phyloP scores from a whole-genome alignment of 2,797 vertebrate species.

The Pipistrellus nathusii region DNA sequence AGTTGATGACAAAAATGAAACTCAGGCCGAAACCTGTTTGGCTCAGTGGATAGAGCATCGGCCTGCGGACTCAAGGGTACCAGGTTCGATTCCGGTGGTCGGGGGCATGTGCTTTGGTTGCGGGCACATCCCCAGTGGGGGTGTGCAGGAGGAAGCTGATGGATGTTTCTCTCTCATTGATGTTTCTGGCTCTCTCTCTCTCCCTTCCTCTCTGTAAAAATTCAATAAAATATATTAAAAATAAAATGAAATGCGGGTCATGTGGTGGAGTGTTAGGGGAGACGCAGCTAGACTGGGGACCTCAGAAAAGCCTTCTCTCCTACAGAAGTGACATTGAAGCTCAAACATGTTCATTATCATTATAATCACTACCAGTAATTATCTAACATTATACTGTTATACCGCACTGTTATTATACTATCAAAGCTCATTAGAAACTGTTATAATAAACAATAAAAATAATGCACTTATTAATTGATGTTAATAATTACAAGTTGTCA shows the following conservation, averaged over 20 bases:
- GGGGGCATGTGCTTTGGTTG: too few species aligned
- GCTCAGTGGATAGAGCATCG: too few species aligned
- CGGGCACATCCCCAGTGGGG: too few species aligned
- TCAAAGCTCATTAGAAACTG: conserved; percentile 32
- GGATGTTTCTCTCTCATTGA: too few species aligned
- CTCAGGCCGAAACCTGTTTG: background rate
- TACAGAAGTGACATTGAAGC: background rate
- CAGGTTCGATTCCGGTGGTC: too few species aligned
- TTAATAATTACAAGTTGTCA: background rate
- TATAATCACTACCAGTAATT: background rate
- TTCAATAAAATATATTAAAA: too few species aligned
- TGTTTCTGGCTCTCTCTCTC: too few species aligned
- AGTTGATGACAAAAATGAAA: background rate
- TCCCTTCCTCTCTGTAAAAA: too few species aligned
- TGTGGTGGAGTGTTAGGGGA: rapidly evolving
- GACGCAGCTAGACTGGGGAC: background rate
- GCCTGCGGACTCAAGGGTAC: too few species aligned
- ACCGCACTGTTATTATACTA: background rate
- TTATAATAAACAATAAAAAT: background rate
- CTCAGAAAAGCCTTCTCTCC: background rate
- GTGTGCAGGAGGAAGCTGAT: too few species aligned
- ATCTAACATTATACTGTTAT: background rate
- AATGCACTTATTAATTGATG: background rate
- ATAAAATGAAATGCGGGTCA: background rate
- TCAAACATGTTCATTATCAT: background rate